Conservation (phyloP, 2,113 vertebrate genomes). For the Litocranius walleri region DNA sequence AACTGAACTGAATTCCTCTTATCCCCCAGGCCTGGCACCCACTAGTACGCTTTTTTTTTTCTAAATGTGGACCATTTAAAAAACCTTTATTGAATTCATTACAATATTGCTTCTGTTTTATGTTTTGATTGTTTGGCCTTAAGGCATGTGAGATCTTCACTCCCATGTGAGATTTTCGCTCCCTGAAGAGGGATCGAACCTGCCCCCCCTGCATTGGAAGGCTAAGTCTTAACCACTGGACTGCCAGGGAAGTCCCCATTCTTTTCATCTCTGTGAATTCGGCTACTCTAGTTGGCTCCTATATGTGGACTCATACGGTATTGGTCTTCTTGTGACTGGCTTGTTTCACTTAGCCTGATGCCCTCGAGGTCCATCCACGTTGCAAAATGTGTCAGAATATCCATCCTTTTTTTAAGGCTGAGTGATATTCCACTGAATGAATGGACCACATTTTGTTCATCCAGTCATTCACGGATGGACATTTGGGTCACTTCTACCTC, state of each 20-base stretch:
- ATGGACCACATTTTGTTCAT: not conserved
- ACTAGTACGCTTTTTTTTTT: not conserved
- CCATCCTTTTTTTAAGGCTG: not conserved
- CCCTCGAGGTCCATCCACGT: not conserved
- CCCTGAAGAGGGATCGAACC: not conserved
- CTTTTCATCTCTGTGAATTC: not conserved
- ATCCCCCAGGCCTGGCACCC: not conserved
- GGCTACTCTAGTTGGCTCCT: too few species aligned
- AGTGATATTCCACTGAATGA: not conserved
- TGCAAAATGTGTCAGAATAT: not conserved
- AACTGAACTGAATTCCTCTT: too few species aligned
- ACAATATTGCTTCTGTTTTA: not conserved
- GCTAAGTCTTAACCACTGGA: not conserved
- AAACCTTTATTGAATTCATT: not conserved
- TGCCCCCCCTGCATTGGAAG: not conserved
- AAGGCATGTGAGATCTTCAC: not conserved
- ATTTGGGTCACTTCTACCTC: too few species aligned
- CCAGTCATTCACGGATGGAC: fast-evolving
- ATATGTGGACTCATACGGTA: fast-evolving
- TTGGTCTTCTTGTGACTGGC: not conserved
- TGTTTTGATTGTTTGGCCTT: not conserved
- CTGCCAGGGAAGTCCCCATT: not conserved
- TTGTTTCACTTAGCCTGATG: not conserved
- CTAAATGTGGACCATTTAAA: not conserved
- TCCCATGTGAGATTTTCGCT: not conserved